A percentile compares a stretch with the other conserved stretches of the same genome.
phyloP scores from a whole-genome alignment of 1,140 invertebrate species.

The Piezodorus guildinii region DNA sequence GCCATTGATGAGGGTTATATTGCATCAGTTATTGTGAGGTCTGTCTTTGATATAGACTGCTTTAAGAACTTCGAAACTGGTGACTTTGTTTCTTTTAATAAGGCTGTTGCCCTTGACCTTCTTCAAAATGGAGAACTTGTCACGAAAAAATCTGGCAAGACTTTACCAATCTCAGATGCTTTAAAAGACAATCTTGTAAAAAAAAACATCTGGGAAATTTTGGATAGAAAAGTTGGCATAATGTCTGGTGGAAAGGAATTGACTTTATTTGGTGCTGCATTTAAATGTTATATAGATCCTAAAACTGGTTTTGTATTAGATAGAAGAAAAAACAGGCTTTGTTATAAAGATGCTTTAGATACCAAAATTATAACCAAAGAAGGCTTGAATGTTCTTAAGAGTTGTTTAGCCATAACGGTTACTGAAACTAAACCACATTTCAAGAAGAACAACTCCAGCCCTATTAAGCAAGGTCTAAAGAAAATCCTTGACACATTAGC shows the following conservation, averaged over 20 bases:
- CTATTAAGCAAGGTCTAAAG: conserved; percentile 53
- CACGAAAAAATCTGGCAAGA: conserved; percentile 59
- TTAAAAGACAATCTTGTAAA: conserved; percentile 35
- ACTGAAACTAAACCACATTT: conserved; percentile 57
- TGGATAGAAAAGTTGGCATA: conserved; percentile 69
- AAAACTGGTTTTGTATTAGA: conserved; percentile 76
- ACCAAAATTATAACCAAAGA: conserved; percentile 71
- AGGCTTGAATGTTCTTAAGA: conserved; percentile 70
- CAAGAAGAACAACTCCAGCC: conserved; percentile 67
- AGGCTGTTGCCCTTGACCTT: conserved; percentile 66
- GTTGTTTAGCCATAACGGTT: conserved; percentile 70
- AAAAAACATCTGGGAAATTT: conserved; percentile 70
- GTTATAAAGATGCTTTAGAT: conserved; percentile 74
- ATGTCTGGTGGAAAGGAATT: conserved; percentile 58
- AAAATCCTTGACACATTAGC: conserved; percentile 13
- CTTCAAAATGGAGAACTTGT: conserved; percentile 61
- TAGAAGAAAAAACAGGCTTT: conserved; percentile 58
- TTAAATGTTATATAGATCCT: conserved; percentile 69
- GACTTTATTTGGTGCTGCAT: conserved; percentile 72
- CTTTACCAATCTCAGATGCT: conserved; percentile 50
- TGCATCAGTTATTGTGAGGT: conserved; percentile 73
- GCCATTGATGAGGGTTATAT: conserved; percentile 80
- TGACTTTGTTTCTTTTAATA: conserved; percentile 73
- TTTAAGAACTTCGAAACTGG: conserved; percentile 72
- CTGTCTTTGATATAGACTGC: conserved; percentile 83